A percentile compares a stretch with the other conserved stretches of the same genome.
phyloP scores from a whole-genome alignment of 2,113 vertebrate species.

The Dasyprocta punctata region DNA sequence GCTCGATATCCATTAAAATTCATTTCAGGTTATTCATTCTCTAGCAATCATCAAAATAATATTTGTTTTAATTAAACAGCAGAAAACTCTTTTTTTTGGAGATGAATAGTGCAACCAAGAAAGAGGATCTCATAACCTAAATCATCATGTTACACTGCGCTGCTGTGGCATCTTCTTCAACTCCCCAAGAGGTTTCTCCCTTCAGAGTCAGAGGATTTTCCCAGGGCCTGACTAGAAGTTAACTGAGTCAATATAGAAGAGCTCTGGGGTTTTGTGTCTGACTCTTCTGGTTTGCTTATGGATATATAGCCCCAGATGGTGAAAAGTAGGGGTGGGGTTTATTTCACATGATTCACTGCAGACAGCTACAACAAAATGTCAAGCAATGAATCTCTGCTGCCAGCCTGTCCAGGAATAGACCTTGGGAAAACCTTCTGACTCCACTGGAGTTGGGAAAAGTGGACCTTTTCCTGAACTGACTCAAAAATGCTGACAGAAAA shows the following conservation, averaged over 20 bases:
- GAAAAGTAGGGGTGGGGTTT: neutral
- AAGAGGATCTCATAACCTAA: neutral
- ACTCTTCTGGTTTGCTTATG: neutral
- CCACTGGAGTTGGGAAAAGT: neutral
- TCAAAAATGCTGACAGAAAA: conserved; percentile 31
- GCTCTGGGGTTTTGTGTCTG: neutral
- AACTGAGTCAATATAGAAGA: neutral
- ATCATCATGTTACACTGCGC: neutral
- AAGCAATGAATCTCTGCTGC: neutral
- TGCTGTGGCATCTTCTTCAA: neutral
- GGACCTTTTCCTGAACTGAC: neutral
- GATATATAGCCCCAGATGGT: neutral
- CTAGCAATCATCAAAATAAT: conserved; percentile 14
- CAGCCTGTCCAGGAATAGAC: neutral
- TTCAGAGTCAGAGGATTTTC: neutral
- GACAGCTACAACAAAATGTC: neutral
- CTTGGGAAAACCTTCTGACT: neutral
- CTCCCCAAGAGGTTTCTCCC: neutral
- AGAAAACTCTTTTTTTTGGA: neutral
- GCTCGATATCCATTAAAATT: conserved; percentile 36
- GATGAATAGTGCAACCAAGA: neutral
- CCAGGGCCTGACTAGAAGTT: neutral
- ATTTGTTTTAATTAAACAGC: conserved; percentile 12
- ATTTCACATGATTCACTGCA: neutral
- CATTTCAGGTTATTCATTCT: neutral